These are phyloP conservation scores for Bombus superbus DNA, from an alignment of 1,140 invertebrate genomes.

Conservation along the genomic window DNA sequence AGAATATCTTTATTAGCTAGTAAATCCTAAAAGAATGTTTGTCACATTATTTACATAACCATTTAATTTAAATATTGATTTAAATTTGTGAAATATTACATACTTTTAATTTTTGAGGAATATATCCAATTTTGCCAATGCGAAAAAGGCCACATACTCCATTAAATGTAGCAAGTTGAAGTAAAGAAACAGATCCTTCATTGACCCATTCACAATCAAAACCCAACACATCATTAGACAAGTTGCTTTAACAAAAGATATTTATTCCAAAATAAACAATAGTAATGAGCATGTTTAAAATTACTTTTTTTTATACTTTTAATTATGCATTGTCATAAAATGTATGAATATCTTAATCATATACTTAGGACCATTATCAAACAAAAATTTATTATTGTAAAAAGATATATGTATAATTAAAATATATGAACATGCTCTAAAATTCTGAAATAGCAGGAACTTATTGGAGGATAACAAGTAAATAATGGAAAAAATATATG, in stretches of 20 bases:
- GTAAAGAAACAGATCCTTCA: conserved; percentile 84
- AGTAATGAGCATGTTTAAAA: background rate
- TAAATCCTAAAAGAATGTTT: conserved; percentile 74
- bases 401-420: background rate
- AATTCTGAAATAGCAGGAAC: background rate
- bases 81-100: conserved; percentile 33
- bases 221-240: conserved; percentile 83
- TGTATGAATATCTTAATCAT: background rate
- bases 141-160: conserved; percentile 86
- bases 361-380: background rate
- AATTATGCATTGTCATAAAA: background rate
- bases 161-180: conserved; percentile 86
- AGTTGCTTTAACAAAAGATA: conserved; percentile 71
- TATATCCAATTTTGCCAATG: conserved; percentile 83
- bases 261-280: background rate
- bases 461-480: background rate
- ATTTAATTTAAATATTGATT: background rate
- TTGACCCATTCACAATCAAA: conserved; percentile 90
- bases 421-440: background rate
- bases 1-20: conserved; percentile 83
- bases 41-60: background rate
- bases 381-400: background rate
- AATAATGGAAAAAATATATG: background rate
- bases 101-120: conserved; percentile 84
- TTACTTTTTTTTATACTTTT: background rate